These are phyloP conservation scores for Rambutsinella grinnellia DNA, from an alignment of 2,888 invertebrate genomes.

Conservation along the genomic window DNA sequence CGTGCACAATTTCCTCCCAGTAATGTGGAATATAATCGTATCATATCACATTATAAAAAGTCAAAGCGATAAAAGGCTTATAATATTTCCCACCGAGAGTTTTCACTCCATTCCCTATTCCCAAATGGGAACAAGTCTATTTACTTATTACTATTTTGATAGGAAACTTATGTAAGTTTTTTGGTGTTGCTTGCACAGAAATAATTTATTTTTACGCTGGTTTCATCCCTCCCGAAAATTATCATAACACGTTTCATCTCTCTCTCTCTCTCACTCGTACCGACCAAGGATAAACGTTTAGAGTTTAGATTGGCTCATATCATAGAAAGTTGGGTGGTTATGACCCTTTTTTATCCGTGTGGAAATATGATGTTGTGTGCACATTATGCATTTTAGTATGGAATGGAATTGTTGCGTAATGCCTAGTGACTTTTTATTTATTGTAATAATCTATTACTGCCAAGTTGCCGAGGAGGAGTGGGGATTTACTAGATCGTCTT, in stretches of 20 bases:
- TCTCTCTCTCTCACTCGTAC: no score
- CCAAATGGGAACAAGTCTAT: no score
- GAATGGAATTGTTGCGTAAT: background rate
- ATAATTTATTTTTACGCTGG: constrained; percentile 28
- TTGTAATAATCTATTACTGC: constrained; percentile 29
- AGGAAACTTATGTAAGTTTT: constrained; percentile 28
- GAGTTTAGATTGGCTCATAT: constrained; percentile 14
- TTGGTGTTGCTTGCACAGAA: no score
- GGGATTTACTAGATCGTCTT: constrained; percentile 41
- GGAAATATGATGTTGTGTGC: background rate
- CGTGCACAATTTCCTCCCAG: no score
- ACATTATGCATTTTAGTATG: background rate
- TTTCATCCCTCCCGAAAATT: constrained; percentile 22
- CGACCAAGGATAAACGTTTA: no score
- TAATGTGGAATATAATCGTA: no score
- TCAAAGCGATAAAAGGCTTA: no score
- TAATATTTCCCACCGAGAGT: no score
- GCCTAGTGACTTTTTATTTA: constrained; percentile 26
- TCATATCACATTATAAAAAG: no score
- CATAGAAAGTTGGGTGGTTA: background rate
- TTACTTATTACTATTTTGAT: constrained; percentile 35
- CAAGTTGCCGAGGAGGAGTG: no score
- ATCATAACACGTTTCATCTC: constrained; percentile 36
- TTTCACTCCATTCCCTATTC: no score
- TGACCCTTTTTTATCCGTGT: background rate